Percentiles rank a stretch among this genome's conserved stretches.
phyloP scores from a whole-genome alignment of 2,113 vertebrate species.

The Rattus norvegicus region DNA sequence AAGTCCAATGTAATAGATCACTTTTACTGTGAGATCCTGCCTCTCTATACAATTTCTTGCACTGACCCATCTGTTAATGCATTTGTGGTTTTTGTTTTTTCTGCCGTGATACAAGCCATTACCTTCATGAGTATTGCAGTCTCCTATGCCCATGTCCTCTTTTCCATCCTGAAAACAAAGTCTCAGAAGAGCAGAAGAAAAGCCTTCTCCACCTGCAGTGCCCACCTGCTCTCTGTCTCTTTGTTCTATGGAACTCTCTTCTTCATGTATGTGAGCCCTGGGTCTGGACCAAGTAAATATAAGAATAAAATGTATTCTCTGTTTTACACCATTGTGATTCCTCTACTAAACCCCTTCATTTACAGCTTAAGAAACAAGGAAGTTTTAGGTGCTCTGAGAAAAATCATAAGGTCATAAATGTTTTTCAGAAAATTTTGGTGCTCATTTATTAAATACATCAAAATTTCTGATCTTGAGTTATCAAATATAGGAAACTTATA shows the following conservation, averaged over 20 bases:
- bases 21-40: conserved; percentile 75
- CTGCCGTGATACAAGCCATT: conserved; percentile 34
- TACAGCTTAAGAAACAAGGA: conserved; percentile 70
- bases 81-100: conserved; percentile 43
- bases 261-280: conserved; percentile 59
- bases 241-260: conserved; percentile 73
- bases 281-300: conserved; percentile 39
- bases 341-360: conserved; percentile 64
- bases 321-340: conserved; percentile 63
- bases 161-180: conserved; percentile 63
- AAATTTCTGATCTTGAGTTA: not conserved
- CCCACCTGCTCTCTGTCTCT: conserved; percentile 66
- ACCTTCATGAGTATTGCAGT: conserved; percentile 48
- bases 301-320: conserved; percentile 64
- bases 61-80: conserved; percentile 64
- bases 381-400: conserved; percentile 60
- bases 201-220: conserved; percentile 62
- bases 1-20: conserved; percentile 62
- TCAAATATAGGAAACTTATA: not conserved
- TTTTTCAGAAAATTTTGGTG: not conserved
- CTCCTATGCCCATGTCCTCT: conserved; percentile 63
- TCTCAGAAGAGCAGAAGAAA: conserved; percentile 50
- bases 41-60: conserved; percentile 70
- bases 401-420: conserved; percentile 34
- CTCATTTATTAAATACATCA: not conserved